Conservation (phyloP, 2,113 vertebrate species). For the Dendropsophus ebraccatus region DNA sequence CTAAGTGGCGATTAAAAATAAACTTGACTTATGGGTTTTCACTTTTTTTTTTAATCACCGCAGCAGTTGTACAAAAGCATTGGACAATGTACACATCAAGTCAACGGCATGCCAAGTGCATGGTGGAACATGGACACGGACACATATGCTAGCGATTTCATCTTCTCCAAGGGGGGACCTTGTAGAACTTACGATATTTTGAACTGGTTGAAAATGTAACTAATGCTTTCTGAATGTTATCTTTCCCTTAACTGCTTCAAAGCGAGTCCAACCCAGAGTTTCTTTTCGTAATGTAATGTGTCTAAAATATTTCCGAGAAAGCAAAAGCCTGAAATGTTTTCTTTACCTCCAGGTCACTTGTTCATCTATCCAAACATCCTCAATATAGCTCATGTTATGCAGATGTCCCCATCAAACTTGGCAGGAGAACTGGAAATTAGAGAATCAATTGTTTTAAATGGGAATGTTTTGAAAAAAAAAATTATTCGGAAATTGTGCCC, state of each 20-base stretch:
- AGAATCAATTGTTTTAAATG: constrained; percentile 34
- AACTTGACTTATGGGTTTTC: constrained; percentile 30
- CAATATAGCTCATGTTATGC: constrained; percentile 55
- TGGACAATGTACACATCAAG: constrained; percentile 75
- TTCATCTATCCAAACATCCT: constrained; percentile 57
- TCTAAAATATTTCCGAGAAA: constrained; percentile 44
- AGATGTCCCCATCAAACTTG: constrained; percentile 52
- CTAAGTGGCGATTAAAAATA: constrained; percentile 52
- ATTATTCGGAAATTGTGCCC: constrained; percentile 26
- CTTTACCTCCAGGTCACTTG: constrained; percentile 55
- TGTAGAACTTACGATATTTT: constrained; percentile 64
- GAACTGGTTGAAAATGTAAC: constrained; percentile 60
- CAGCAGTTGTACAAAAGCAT: constrained; percentile 69
- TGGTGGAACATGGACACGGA: constrained; percentile 70
- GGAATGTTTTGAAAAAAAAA: constrained; percentile 20
- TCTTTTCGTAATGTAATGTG: constrained; percentile 43
- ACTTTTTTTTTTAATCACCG: constrained; percentile 34
- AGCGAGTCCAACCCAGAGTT: neutral
- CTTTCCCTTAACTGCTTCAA: constrained; percentile 8
- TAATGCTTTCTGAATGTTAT: constrained; percentile 18
- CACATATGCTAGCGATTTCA: constrained; percentile 73
- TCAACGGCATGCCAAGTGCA: constrained; percentile 70
- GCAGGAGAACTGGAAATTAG: constrained; percentile 30
- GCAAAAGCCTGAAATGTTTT: constrained; percentile 24
- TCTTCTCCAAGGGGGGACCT: constrained; percentile 58